phyloP scores from a whole-genome alignment of 2,888 invertebrate genomes.

The Hirtodrosophila histrioides region DNA sequence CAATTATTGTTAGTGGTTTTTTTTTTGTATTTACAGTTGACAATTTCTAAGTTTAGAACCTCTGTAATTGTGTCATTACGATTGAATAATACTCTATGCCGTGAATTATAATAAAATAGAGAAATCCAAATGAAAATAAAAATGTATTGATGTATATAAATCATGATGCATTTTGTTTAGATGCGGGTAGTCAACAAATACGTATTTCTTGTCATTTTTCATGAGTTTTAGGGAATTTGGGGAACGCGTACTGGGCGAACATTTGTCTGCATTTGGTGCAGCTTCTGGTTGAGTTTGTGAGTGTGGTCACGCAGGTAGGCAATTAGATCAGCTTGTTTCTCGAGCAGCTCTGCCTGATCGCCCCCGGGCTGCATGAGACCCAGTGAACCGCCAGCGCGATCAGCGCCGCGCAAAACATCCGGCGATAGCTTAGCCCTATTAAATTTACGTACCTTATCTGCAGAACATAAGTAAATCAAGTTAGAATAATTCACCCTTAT shows the following conservation, averaged over 20 bases:
- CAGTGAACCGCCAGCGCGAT: slow-evolving; percentile 79
- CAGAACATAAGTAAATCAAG: slow-evolving; percentile 1
- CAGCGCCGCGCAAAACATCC: slow-evolving; percentile 87
- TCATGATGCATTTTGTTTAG: slow-evolving; percentile 9
- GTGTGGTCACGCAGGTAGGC: slow-evolving; percentile 89
- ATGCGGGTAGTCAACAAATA: slow-evolving; percentile 30
- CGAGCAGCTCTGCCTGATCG: slow-evolving; percentile 87
- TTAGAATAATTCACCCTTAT: too few species aligned
- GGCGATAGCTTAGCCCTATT: slow-evolving; percentile 87
- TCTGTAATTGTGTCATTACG: slow-evolving; percentile 18
- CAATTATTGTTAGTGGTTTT: slow-evolving; percentile 4
- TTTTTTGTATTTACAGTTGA: slow-evolving; percentile 44
- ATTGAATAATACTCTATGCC: slow-evolving; percentile 49
- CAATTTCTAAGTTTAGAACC: slow-evolving; percentile 20
- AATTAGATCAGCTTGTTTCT: slow-evolving; percentile 90
- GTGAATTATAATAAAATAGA: slow-evolving; percentile 29
- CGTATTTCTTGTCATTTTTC: slow-evolving; percentile 18
- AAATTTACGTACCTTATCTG: slow-evolving; percentile 87
- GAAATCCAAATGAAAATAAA: slow-evolving; percentile 26
- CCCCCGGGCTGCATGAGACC: slow-evolving; percentile 85
- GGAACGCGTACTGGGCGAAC: slow-evolving; percentile 76
- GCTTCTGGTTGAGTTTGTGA: slow-evolving; percentile 87
- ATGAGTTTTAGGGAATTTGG: slow-evolving; percentile 61
- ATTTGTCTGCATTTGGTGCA: slow-evolving; percentile 87
- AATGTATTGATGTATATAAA: slow-evolving; percentile 2